Base-by-base conservation (phyloP, 2,113 vertebrate genomes). In the Nibea albiflora region DNA sequence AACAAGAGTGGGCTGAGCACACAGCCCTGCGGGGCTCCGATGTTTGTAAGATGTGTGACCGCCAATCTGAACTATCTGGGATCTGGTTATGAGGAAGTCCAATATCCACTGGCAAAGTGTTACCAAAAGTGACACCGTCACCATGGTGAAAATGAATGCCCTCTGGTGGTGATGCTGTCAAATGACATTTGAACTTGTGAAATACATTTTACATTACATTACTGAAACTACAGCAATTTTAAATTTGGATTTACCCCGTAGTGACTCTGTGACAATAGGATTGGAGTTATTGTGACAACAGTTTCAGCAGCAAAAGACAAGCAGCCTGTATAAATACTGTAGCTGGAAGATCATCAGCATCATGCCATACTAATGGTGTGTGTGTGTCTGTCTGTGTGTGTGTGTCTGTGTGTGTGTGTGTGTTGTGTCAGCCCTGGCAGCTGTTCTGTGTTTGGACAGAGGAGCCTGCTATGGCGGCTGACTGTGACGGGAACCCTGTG, bases 381-480 rank as follows among this genome's bases (percentile, higher is more conserved):
- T 65, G 56, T 70, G 57, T 60, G 52, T 65, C 50, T 70, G 57
- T 26, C 62, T 64, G 46, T 53, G 8, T 3, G 50, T 53, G 50
- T 11, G 50, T 20, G 31, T 44, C 35, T 76, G 60, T 35, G 47
- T 50, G 64, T 53, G 49, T 35, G 66, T 31, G 49, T 53, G 65
- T 20, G 11, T 71, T 64, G 42, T 69, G 65, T 58, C 42, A 65
- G 20, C 44, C 17, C 49, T 78, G 78, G 76, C 80, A 74, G 78
- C 46, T 73, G 80, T 67, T 73, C n/a, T 12, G 64, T 84, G 79
- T 54, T 70, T 68, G 66, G 68, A 80, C 50, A 4, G 0, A 73
- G 28, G 47, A 86, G 44, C 35, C 76, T 31, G 28, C 52, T 86
- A 83, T 53, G 6, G 91, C 66, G 39, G 64, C 78, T 80, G 69